These are phyloP conservation scores for Puma concolor DNA, from an alignment of 2,113 vertebrate species.

Conservation along the genomic window DNA sequence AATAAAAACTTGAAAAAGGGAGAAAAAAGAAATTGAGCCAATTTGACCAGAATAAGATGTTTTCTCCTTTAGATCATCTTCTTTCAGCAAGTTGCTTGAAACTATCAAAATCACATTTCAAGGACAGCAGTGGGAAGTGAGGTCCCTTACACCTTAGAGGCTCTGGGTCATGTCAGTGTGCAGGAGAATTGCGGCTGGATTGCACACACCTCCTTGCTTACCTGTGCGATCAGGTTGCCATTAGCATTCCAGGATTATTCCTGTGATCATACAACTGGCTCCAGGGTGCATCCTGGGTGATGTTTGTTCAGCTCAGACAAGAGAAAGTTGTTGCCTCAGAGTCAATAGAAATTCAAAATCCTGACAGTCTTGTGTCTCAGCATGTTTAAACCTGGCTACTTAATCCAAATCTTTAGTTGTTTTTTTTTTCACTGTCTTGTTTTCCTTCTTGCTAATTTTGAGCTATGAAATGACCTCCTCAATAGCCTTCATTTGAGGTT, in stretches of 20 bases:
- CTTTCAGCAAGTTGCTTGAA: slow-evolving; percentile 8
- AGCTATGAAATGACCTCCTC: slow-evolving; percentile 50
- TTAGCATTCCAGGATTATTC: neutral
- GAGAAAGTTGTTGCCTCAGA: slow-evolving; percentile 56
- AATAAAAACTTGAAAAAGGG: neutral
- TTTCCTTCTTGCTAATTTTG: slow-evolving; percentile 64
- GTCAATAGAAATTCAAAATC: slow-evolving; percentile 53
- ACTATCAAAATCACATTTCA: neutral
- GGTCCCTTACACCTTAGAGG: neutral
- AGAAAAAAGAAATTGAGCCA: neutral
- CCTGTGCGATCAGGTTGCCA: neutral
- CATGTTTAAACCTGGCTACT: slow-evolving; percentile 35
- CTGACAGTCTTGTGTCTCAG: slow-evolving; percentile 29
- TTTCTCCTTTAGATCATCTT: neutral
- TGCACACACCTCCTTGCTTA: neutral
- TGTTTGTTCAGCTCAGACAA: slow-evolving; percentile 6
- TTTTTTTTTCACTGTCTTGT: neutral
- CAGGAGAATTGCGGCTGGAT: neutral
- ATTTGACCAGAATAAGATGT: neutral
- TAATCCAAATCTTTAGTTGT: slow-evolving; percentile 57
- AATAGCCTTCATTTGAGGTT: slow-evolving; percentile 40
- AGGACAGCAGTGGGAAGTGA: neutral
- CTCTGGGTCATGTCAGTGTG: neutral
- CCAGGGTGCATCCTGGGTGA: neutral
- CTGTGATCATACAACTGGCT: neutral